Percentiles rank a stretch among this genome's conserved stretches.
Conservation (phyloP, 1,140 invertebrate genomes). For the Lepidurus apus region DNA sequence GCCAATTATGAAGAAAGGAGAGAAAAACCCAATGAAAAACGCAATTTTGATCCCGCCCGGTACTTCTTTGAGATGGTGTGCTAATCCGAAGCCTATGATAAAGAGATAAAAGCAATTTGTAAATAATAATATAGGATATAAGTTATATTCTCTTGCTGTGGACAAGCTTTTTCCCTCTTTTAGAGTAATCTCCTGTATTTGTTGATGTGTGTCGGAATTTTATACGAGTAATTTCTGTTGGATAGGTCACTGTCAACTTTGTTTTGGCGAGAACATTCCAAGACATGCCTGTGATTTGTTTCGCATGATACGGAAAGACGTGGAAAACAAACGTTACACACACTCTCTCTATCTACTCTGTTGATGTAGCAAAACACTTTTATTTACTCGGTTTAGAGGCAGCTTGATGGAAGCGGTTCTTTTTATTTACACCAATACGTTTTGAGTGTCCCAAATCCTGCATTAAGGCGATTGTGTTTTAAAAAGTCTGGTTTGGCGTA, state of each 20-base stretch:
- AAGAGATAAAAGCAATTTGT: slow-evolving; percentile 7
- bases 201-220: neutral
- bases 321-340: neutral
- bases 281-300: slow-evolving; percentile 21
- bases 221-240: neutral
- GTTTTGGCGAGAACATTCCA: slow-evolving; percentile 3
- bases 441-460: neutral
- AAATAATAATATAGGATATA: neutral
- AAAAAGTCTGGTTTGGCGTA: neutral
- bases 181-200: slow-evolving; percentile 11
- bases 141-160: neutral
- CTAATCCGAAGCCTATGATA: neutral
- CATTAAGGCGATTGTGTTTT: neutral
- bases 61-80: neutral
- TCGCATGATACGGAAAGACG: neutral
- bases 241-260: neutral
- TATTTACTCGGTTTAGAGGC: neutral
- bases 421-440: neutral
- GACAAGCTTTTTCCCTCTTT: neutral
- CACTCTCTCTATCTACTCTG: neutral
- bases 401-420: neutral
- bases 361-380: neutral
- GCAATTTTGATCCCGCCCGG: neutral
- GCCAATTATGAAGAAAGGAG: no score
- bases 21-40: neutral